Conservation (phyloP, 2,888 invertebrate species). For the Caenorhabditis doughertyi region DNA sequence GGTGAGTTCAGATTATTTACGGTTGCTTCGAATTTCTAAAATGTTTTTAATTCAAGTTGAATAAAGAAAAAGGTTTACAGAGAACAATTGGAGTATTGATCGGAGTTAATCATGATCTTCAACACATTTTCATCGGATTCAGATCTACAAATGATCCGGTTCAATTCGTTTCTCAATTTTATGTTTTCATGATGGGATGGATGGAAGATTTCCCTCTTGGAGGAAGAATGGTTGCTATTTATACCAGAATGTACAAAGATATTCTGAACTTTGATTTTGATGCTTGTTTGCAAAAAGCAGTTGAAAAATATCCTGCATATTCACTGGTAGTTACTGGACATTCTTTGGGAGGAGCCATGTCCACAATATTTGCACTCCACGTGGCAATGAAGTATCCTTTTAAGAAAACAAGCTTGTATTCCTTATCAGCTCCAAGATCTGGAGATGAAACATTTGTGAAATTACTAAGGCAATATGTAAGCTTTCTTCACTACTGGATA, state of each 20-base stretch:
- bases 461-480: too few relatives aligned
- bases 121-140: conserved; percentile 56
- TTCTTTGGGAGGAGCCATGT: conserved; percentile 68
- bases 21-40: too few relatives aligned
- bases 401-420: conserved; percentile 45
- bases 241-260: conserved; percentile 50
- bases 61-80: too few relatives aligned
- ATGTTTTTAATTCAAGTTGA: too few relatives aligned
- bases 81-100: conserved; percentile 52
- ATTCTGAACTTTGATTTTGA: conserved; percentile 60
- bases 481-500: too few relatives aligned
- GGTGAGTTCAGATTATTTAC: conserved; percentile 5
- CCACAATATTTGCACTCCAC: conserved; percentile 62
- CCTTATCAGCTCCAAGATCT: conserved; percentile 58
- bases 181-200: conserved; percentile 49
- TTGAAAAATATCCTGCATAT: conserved; percentile 48
- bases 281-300: conserved; percentile 10
- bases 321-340: conserved; percentile 61
- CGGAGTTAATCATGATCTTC: conserved; percentile 47
- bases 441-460: conserved; percentile 67
- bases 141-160: conserved; percentile 48
- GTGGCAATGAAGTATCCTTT: conserved; percentile 58
- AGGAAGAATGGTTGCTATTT: conserved; percentile 59
- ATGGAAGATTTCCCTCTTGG: conserved; percentile 56
- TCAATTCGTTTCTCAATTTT: conserved; percentile 58